Evolutionary conservation across 2,113 vertebrate species (phyloP).

Genomic region (Notothenia rossii): DNA sequence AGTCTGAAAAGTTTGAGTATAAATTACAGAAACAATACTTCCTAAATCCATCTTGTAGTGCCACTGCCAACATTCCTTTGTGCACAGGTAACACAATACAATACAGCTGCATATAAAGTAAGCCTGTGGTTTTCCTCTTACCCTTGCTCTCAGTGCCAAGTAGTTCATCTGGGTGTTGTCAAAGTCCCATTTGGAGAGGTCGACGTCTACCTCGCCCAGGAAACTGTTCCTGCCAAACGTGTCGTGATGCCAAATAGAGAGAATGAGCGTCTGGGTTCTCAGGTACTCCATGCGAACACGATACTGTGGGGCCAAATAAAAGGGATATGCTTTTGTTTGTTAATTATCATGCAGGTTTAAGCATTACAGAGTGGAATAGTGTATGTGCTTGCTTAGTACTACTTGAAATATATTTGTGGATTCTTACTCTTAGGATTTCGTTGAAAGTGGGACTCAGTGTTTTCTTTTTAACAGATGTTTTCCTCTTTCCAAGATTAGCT

Average conservation of each 20-base stretch:
- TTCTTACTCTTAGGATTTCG: slow-evolving; percentile 92
- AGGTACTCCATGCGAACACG: slow-evolving; percentile 89
- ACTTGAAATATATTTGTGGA: background rate
- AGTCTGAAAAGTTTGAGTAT: slow-evolving; percentile 76
- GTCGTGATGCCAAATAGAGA: slow-evolving; percentile 97
- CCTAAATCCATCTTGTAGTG: slow-evolving; percentile 1
- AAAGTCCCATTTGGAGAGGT: slow-evolving; percentile 93
- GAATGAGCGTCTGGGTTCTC: slow-evolving; percentile 89
- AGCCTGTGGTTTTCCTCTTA: slow-evolving; percentile 62
- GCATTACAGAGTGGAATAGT: slow-evolving; percentile 25
- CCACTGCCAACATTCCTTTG: background rate
- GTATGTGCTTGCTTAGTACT: background rate
- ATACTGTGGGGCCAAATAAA: slow-evolving; percentile 85
- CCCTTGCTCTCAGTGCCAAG: slow-evolving; percentile 91
- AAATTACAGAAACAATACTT: slow-evolving; percentile 17
- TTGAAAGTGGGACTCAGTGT: slow-evolving; percentile 95
- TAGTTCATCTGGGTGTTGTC: slow-evolving; percentile 89
- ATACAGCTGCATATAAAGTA: slow-evolving; percentile 3
- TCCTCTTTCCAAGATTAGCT: slow-evolving; percentile 93
- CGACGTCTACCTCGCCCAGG: slow-evolving; percentile 94
- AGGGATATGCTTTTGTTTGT: slow-evolving; percentile 41
- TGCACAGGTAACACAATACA: background rate
- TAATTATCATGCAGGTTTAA: background rate
- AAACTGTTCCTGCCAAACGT: slow-evolving; percentile 96
- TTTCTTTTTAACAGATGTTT: slow-evolving; percentile 96